Base-by-base conservation (phyloP, 2,113 vertebrate genomes). In the Hylia prasina region DNA sequence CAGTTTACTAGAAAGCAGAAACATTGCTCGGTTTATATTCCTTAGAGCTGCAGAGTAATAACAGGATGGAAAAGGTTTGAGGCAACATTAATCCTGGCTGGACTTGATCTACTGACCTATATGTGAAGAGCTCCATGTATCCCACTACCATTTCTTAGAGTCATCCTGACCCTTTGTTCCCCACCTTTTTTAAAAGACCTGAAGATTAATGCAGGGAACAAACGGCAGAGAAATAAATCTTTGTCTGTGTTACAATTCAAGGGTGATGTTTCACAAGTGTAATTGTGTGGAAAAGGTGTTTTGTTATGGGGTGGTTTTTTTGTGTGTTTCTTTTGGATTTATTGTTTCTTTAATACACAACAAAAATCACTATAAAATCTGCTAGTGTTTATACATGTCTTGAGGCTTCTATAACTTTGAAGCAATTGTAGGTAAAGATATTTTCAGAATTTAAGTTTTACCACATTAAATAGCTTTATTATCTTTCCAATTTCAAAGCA, bases 161-260 rank as follows among this genome's bases (percentile, higher is more conserved):
- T 82, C 80, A 82, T 85, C 50, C 70, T 10, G 19, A 92, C 82
- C 88, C 88, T 81, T 90, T 89, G 68, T 15, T 90, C 92, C 48
- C 25, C 44, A 89, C 64, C 51, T 83, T 95, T 94, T 93, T 91
- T 95, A 92, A 95, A 92, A 95, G 48, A 31, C 72, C 82, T 69
- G 45, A 93, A 95, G 72, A 94, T 90, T 92, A 96, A 93, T 53
- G 76, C 44, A 84, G n/a, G n/a, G 70, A 84, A 90, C 40, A 86
- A 90, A 94, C 7, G 25, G 47, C 51, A 92, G 35, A 75, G 19
- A 91, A 60, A 87, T 90, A 92, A 96, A 92, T 89, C 56, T 68
- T 77, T 0, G 4, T 47, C 45, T 66, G 11, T 27, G 24, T 78
- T 80, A 58, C 31, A 73, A 58, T 56, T 65, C 66, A 60, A 85